Conservation (phyloP, 2,797 vertebrate species). For the Galagoides demidoff region DNA sequence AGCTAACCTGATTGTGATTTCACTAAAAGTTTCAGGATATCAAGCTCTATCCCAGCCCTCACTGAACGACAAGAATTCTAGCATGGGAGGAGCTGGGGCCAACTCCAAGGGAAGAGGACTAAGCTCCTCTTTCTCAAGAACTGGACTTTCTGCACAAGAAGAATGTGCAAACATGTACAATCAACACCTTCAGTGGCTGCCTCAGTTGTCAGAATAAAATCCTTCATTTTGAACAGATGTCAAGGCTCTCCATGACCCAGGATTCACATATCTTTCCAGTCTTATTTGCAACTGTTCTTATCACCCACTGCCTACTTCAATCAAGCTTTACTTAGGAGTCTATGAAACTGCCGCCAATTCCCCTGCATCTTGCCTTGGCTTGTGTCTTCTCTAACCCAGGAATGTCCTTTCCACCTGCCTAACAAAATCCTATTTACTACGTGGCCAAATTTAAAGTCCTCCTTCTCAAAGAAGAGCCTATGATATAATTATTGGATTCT, state of each 20-base stretch:
- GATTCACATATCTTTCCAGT: neutral
- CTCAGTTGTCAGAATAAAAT: slow-evolving; percentile 6
- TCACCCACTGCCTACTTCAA: neutral
- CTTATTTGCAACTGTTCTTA: neutral
- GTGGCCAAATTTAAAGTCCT: neutral
- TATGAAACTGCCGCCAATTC: neutral
- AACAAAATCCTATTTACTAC: slow-evolving; percentile 14
- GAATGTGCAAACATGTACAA: neutral
- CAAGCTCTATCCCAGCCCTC: neutral
- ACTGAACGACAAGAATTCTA: slow-evolving; percentile 25
- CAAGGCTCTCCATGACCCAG: neutral
- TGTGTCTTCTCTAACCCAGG: neutral
- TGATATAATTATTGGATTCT: neutral
- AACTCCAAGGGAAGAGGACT: neutral
- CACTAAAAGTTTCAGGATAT: slow-evolving; percentile 33
- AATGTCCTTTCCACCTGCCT: slow-evolving; percentile 14
- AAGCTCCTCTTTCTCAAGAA: neutral
- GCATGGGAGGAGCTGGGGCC: neutral
- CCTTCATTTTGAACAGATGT: neutral
- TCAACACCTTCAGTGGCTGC: neutral
- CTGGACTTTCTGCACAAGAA: slow-evolving; percentile 2
- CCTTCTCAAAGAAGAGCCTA: slow-evolving; percentile 11
- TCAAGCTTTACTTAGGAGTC: neutral
- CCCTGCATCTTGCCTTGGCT: neutral
- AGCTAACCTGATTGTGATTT: neutral